A percentile compares a stretch with the other conserved stretches of the same genome.
Evolutionary conservation across 2,888 invertebrate species (phyloP).

Genomic region (Zele albiditarsus): DNA sequence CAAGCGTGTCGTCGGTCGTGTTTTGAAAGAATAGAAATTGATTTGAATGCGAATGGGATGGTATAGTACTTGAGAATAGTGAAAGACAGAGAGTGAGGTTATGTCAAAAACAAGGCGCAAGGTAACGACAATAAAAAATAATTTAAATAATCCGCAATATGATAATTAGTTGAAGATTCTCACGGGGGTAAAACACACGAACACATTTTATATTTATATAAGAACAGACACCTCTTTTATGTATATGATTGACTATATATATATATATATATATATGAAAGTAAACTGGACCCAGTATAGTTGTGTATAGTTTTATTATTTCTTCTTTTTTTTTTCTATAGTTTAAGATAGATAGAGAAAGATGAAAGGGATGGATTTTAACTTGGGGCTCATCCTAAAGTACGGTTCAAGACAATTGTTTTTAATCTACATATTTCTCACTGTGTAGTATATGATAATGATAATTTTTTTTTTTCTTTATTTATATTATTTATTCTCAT

Average conservation of each 20-base stretch:
- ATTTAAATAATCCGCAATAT: constrained; percentile 72
- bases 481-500: background rate
- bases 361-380: constrained; percentile 19
- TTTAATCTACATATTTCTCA: constrained; percentile 21
- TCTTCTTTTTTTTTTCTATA: no score
- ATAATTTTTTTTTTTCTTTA: constrained; percentile 2
- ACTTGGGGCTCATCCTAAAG: constrained; percentile 11
- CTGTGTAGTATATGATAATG: background rate
- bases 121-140: constrained; percentile 64
- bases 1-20: constrained; percentile 50
- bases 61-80: constrained; percentile 40
- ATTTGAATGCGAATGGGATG: constrained; percentile 34
- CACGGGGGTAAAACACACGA: constrained; percentile 58
- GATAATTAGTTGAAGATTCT: constrained; percentile 68
- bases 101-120: constrained; percentile 63
- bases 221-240: constrained; percentile 27
- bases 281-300: constrained; percentile 4
- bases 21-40: constrained; percentile 52
- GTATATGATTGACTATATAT: constrained; percentile 14
- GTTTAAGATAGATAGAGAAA: background rate
- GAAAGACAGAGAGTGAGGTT: constrained; percentile 51
- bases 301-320: no score
- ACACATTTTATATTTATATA: constrained; percentile 32
- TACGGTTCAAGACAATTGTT: constrained; percentile 30
- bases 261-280: no score